Conservation (phyloP, 2,888 invertebrate species). For the Microchrysa polita region DNA sequence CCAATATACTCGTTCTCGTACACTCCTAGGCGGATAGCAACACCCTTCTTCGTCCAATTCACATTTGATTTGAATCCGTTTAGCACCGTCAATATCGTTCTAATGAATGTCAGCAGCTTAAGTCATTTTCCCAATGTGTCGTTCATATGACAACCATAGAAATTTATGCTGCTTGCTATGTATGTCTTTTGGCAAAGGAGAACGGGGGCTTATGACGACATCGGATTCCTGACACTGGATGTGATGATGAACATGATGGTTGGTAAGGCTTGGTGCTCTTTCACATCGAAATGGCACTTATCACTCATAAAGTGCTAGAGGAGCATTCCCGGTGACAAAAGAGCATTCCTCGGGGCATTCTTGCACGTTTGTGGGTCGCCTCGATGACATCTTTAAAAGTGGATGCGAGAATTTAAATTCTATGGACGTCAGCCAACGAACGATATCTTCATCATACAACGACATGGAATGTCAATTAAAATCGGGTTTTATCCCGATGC, state of each 20-base stretch:
- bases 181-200: no score
- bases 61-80: slow-evolving; percentile 33
- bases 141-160: not conserved
- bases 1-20: no score
- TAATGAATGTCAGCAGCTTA: slow-evolving; percentile 36
- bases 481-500: no score
- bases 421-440: slow-evolving; percentile 44
- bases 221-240: no score
- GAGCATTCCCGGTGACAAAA: not conserved
- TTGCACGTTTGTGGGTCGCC: slow-evolving; percentile 37
- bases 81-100: slow-evolving; percentile 31
- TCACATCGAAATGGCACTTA: no score
- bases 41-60: not conserved
- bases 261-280: no score
- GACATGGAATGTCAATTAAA: slow-evolving; percentile 47
- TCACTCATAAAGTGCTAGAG: no score
- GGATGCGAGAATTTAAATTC: slow-evolving; percentile 43
- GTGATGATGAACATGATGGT: no score
- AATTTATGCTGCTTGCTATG: not conserved
- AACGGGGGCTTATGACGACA: no score
- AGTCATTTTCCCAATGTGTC: not conserved
- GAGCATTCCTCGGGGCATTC: slow-evolving; percentile 43
- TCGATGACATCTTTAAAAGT: slow-evolving; percentile 18
- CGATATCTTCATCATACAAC: slow-evolving; percentile 35
- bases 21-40: not conserved